Percentiles rank a stretch among this genome's conserved stretches.
phyloP scores from a whole-genome alignment of 2,888 invertebrate genomes.

The Gandaritis pyraliata region DNA sequence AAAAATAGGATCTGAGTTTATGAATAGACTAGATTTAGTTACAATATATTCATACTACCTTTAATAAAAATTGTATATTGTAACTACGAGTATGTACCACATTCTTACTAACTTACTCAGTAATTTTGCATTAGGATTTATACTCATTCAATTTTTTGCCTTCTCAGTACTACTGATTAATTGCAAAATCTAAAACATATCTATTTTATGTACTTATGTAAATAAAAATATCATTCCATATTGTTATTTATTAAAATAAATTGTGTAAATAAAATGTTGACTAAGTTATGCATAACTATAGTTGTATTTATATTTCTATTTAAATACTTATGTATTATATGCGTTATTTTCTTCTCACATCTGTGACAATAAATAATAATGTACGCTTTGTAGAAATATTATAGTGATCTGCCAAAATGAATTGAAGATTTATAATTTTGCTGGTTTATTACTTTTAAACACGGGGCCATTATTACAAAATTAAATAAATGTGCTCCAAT shows the following conservation, averaged over 20 bases:
- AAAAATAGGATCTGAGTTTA: conserved; percentile 4
- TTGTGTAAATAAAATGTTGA: conserved; percentile 63
- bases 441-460: conserved; percentile 34
- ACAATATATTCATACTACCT: conserved; percentile 5
- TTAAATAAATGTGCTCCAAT: conserved; percentile 5
- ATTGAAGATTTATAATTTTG: conserved; percentile 38
- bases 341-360: conserved; percentile 72
- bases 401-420: conserved; percentile 71
- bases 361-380: conserved; percentile 83
- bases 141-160: conserved; percentile 13
- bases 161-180: conserved; percentile 26
- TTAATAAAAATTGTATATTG: neutral
- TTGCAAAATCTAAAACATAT: conserved; percentile 75
- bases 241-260: conserved; percentile 61
- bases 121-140: neutral
- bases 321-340: conserved; percentile 43
- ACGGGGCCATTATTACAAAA: conserved; percentile 29
- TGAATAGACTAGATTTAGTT: conserved; percentile 16
- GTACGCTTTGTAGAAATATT: conserved; percentile 77
- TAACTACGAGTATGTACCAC: no score
- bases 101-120: neutral
- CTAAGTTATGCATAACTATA: conserved; percentile 44
- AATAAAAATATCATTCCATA: conserved; percentile 61
- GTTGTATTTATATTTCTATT: conserved; percentile 49
- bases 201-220: conserved; percentile 72